Conservation (phyloP, 2,797 vertebrate genomes). For the Aplochiton taeniatus region DNA sequence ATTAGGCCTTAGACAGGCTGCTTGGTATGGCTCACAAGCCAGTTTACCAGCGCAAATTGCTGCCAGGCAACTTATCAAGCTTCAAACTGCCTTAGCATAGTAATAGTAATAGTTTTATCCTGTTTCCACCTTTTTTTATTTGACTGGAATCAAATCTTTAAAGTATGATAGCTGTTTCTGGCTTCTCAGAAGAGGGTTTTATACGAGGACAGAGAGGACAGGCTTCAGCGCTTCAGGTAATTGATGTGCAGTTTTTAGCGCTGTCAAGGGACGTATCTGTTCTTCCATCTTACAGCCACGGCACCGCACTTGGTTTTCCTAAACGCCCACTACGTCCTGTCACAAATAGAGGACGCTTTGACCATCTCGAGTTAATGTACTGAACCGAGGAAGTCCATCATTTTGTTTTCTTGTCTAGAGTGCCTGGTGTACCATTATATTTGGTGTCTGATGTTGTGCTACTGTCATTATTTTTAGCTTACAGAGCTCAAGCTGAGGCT, state of each 20-base stretch:
- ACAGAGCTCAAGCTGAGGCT: slow-evolving; percentile 28
- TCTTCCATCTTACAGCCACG: slow-evolving; percentile 50
- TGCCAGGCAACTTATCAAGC: slow-evolving; percentile 53
- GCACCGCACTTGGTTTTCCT: slow-evolving; percentile 51
- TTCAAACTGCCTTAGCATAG: slow-evolving; percentile 37
- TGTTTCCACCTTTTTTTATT: background rate
- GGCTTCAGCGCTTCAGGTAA: slow-evolving; percentile 70
- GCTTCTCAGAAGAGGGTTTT: slow-evolving; percentile 45
- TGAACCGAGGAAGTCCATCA: slow-evolving; percentile 34
- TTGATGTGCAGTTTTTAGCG: slow-evolving; percentile 74
- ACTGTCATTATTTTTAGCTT: slow-evolving; percentile 24
- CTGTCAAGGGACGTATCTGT: slow-evolving; percentile 63
- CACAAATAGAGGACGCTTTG: slow-evolving; percentile 64
- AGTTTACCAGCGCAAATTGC: slow-evolving; percentile 57
- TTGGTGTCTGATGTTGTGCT: slow-evolving; percentile 27
- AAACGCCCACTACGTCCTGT: slow-evolving; percentile 49
- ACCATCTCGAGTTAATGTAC: slow-evolving; percentile 47
- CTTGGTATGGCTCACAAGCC: slow-evolving; percentile 59
- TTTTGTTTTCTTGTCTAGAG: slow-evolving; percentile 21
- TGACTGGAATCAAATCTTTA: no score
- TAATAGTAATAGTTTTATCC: slow-evolving; percentile 23
- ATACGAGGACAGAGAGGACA: slow-evolving; percentile 59
- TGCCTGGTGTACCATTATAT: slow-evolving; percentile 2
- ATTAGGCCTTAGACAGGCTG: slow-evolving; percentile 62
- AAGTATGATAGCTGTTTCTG: no score